phyloP scores from a whole-genome alignment of 2,113 vertebrate species.

The Hippocampus barbouri region DNA sequence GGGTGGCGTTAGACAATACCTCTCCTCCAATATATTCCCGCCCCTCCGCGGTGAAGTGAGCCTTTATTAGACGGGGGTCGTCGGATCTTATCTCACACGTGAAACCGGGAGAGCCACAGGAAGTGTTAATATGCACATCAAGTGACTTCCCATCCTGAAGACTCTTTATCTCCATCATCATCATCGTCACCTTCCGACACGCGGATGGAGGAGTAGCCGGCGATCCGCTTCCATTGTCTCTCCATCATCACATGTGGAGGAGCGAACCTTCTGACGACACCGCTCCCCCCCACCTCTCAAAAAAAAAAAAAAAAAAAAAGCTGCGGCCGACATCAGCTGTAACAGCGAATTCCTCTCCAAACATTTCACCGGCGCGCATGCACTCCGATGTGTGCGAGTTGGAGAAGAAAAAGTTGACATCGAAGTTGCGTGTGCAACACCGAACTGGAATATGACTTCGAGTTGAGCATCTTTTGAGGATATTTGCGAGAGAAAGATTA shows the following conservation, averaged over 20 bases:
- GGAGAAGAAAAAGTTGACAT: conserved; percentile 29
- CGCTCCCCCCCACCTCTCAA: no score
- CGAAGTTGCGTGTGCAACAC: conserved; percentile 1
- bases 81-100: conserved; percentile 66
- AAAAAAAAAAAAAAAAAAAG: not conserved
- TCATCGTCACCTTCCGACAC: conserved; percentile 8
- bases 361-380: not conserved
- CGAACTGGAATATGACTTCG: conserved; percentile 59
- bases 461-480: not conserved
- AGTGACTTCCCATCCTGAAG: not conserved
- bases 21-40: conserved; percentile 73
- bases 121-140: conserved; percentile 12
- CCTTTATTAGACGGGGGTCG: conserved; percentile 68
- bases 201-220: conserved; percentile 53
- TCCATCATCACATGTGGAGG: conserved; percentile 9
- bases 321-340: not conserved
- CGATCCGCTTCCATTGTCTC: conserved; percentile 78
- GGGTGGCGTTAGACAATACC: conserved; percentile 71
- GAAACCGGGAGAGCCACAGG: conserved; percentile 45
- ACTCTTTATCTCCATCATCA: conserved; percentile 45
- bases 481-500: not conserved
- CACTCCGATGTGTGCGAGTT: conserved; percentile 29
- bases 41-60: conserved; percentile 62
- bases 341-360: not conserved
- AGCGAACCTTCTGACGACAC: not conserved